phyloP scores from a whole-genome alignment of 1,140 invertebrate species.

The Cydia amplana region DNA sequence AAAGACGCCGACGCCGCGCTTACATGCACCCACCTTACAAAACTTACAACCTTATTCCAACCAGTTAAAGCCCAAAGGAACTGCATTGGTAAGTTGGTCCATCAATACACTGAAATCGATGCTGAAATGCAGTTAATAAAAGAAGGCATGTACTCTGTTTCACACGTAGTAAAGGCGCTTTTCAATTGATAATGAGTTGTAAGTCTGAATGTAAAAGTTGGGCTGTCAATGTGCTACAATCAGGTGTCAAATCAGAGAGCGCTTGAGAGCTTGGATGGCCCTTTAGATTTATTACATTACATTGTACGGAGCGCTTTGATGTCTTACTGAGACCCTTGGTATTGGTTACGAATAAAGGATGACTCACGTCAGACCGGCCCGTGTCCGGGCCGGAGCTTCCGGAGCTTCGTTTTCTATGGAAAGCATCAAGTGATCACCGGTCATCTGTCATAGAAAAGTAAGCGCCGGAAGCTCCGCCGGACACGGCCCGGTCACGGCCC shows the following conservation, averaged over 20 bases:
- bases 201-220: neutral
- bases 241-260: conserved; percentile 27
- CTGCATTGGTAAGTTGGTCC: neutral
- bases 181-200: neutral
- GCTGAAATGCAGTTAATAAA: neutral
- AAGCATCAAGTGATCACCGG: no score
- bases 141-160: neutral
- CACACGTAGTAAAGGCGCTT: neutral
- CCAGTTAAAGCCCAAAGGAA: neutral
- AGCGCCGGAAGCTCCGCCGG: no score
- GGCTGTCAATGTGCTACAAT: conserved; percentile 15
- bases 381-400: no score
- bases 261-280: conserved; percentile 21
- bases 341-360: conserved; percentile 16
- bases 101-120: conserved; percentile 17
- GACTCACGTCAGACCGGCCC: no score
- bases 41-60: neutral
- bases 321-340: conserved; percentile 13
- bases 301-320: conserved; percentile 16
- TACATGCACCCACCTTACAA: neutral
- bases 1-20: conserved; percentile 18
- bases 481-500: no score
- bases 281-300: conserved; percentile 30
- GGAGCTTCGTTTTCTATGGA: no score
- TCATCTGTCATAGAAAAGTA: no score